Base-by-base conservation (phyloP, 2,888 invertebrate genomes). In the Drosophila leonis region DNA sequence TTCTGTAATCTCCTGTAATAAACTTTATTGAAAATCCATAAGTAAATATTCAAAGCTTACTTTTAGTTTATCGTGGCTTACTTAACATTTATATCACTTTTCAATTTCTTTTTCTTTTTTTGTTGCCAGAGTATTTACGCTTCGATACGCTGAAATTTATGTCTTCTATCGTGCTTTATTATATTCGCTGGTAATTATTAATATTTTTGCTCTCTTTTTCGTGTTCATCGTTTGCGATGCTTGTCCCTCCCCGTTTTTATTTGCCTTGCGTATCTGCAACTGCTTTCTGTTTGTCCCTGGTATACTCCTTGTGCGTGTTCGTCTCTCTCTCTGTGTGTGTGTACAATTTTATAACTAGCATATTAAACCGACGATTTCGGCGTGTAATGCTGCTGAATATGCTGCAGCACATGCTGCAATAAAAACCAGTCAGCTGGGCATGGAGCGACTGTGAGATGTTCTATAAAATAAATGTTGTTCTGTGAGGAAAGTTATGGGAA, bases 331-430 rank as follows among this genome's bases (percentile, higher is more conserved):
- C 10, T 24, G 29, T 42, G 41, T 20, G 49, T 15, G 41, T 27
- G 42, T 15, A 31, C 42, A 31, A 57, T 77, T 76, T 80, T 76
- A 74, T 81, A 82, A 84, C 84, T 84, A 88, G 75, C 82, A 70
- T 79, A 84, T 88, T 82, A 85, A 84, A 83, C 85, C 88, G 46
- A 49, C 88, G 75, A 84, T 78, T 72, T 65, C 75, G 46, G 61
- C 65, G 67, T 79, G 82, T 74, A 82, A 78, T 67, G 48, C 54
- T 44, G 55, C n/a, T 41, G 59, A 76, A 76, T 68, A 62, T 77
- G 67, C 60, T 52, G 51, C 42, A 57, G 57, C 77, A 76, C 65
- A 71, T 76, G 61, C 37, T 46, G 52, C 44, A 80, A 76, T 71
- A 62, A 66, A 61, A 49, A 15, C 15, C 27, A 64, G 6, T 13